These are phyloP conservation scores for Sapayoa aenigma DNA, from an alignment of 2,113 vertebrate species.

Conservation along the genomic window DNA sequence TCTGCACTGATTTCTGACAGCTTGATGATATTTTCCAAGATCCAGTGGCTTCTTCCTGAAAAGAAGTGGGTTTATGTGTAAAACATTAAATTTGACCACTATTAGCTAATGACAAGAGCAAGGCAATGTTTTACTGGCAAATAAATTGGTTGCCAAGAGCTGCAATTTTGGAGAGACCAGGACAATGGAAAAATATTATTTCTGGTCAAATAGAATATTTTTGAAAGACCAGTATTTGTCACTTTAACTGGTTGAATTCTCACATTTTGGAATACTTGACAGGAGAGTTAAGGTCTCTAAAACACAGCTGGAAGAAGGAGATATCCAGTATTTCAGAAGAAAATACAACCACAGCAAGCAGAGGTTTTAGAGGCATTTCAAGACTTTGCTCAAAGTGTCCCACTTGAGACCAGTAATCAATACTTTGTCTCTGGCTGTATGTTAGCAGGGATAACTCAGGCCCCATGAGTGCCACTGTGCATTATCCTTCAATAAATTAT, in stretches of 20 bases:
- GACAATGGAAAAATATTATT: background rate
- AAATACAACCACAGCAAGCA: background rate
- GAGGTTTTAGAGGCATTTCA: background rate
- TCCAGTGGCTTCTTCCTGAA: conserved; percentile 18
- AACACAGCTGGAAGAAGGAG: background rate
- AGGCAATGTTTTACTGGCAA: background rate
- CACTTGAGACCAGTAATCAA: background rate
- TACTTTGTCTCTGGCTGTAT: background rate
- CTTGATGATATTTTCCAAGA: conserved; percentile 7
- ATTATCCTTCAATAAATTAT: background rate
- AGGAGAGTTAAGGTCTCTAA: background rate
- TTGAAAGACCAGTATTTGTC: background rate
- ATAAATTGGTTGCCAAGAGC: background rate
- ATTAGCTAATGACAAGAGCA: background rate
- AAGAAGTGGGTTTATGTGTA: background rate
- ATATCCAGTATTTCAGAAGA: background rate
- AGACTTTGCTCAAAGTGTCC: background rate
- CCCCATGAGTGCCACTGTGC: background rate
- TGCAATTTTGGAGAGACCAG: background rate
- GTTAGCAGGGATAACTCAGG: background rate
- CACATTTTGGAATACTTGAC: background rate
- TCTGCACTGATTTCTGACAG: background rate
- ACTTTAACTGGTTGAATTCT: background rate
- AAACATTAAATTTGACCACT: background rate
- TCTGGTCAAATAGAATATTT: background rate